phyloP scores from a whole-genome alignment of 1,140 invertebrate species.

The Monochamus saltuarius region DNA sequence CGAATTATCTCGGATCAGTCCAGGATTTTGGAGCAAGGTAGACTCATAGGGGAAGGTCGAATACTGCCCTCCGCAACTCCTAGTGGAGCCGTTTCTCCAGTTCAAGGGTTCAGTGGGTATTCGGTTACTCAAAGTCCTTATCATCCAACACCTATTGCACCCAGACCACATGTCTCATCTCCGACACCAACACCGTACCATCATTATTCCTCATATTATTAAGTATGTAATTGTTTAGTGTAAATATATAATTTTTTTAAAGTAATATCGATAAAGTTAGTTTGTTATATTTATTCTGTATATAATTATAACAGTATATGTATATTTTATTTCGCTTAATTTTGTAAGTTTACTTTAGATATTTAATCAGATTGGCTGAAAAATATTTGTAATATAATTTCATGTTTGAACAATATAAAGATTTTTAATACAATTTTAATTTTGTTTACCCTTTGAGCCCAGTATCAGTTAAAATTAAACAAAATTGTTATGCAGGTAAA shows the following conservation, averaged over 20 bases:
- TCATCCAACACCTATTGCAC: constrained; percentile 43
- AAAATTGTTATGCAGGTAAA: too few species aligned
- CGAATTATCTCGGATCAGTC: constrained; percentile 39
- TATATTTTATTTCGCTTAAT: too few species aligned
- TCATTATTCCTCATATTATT: constrained; percentile 50
- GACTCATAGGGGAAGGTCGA: constrained; percentile 40
- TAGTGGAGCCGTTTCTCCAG: constrained; percentile 38
- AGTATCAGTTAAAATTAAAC: too few species aligned
- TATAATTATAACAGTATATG: too few species aligned
- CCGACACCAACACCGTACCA: constrained; percentile 42
- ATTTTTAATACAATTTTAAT: too few species aligned
- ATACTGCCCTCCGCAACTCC: constrained; percentile 30
- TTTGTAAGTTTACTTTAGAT: too few species aligned
- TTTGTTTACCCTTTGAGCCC: too few species aligned
- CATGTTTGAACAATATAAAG: too few species aligned
- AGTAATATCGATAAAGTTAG: not conserved
- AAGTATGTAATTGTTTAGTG: constrained; percentile 2
- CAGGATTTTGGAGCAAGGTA: constrained; percentile 39
- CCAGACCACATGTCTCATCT: constrained; percentile 44
- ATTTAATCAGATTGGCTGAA: too few species aligned
- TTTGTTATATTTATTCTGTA: not conserved
- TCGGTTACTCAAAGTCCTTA: constrained; percentile 47
- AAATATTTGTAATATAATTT: too few species aligned
- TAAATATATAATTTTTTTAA: too few species aligned
- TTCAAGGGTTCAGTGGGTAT: constrained; percentile 43